Percentiles rank a stretch among this genome's conserved stretches.
Evolutionary conservation across 1,140 invertebrate genomes (phyloP).

Genomic region (Cheumatopsyche charites): DNA sequence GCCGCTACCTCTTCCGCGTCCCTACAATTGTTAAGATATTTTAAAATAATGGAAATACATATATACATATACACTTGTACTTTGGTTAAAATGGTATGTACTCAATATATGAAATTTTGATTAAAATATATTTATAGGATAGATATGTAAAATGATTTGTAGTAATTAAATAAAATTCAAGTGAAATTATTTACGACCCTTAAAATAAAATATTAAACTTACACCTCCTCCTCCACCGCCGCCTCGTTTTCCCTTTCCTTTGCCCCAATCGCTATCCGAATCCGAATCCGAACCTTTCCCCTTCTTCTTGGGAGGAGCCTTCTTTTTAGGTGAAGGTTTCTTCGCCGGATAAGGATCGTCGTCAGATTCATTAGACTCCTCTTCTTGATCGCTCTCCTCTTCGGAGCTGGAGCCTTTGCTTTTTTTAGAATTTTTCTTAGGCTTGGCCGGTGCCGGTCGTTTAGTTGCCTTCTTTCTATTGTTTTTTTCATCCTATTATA

Average conservation of each 20-base stretch:
- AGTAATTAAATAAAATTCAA: too few relatives aligned
- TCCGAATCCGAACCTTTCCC: constrained; percentile 78
- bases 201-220: too few relatives aligned
- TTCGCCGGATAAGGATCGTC: constrained; percentile 55
- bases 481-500: constrained; percentile 59
- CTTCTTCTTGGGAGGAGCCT: constrained; percentile 66
- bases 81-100: too few relatives aligned
- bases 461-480: constrained; percentile 68
- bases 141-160: too few relatives aligned
- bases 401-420: constrained; percentile 51
- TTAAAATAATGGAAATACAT: too few relatives aligned
- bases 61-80: too few relatives aligned
- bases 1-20: constrained; percentile 66
- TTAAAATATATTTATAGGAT: too few relatives aligned
- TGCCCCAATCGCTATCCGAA: constrained; percentile 79
- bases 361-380: constrained; percentile 55
- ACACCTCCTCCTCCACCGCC: constrained; percentile 57
- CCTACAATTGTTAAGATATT: constrained; percentile 48
- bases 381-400: constrained; percentile 51
- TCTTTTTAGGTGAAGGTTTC: constrained; percentile 63
- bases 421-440: constrained; percentile 57
- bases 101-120: too few relatives aligned
- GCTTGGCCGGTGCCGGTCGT: constrained; percentile 60
- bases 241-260: constrained; percentile 49
- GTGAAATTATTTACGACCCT: too few relatives aligned